Conservation (phyloP, 2,888 invertebrate species). For the Pterostichus madidus region DNA sequence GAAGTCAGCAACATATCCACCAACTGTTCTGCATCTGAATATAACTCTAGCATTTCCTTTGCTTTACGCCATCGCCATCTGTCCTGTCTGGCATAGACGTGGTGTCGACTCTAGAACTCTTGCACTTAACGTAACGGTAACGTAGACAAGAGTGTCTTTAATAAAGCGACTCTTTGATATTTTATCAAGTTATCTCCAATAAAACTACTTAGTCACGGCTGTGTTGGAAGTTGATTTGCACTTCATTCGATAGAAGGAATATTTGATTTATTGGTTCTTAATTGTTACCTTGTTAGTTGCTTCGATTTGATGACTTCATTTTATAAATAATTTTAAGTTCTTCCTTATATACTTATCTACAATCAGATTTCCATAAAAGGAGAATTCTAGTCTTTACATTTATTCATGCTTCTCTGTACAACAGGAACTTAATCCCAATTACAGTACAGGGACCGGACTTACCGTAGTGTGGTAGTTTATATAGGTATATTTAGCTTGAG, state of each 20-base stretch:
- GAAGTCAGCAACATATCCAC: not conserved
- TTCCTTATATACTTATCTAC: too few species aligned
- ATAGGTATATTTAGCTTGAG: too few species aligned
- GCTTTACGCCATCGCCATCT: too few species aligned
- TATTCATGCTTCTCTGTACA: too few species aligned
- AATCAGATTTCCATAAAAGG: too few species aligned
- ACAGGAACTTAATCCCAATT: too few species aligned
- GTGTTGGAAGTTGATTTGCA: not conserved
- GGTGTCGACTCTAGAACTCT: not conserved
- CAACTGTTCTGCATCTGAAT: slow-evolving; percentile 14
- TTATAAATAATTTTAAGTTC: too few species aligned
- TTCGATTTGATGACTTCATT: not conserved
- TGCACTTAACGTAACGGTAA: slow-evolving; percentile 17
- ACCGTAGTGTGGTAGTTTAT: too few species aligned
- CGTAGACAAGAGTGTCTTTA: slow-evolving; percentile 1
- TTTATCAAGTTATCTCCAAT: not conserved
- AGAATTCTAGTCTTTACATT: too few species aligned
- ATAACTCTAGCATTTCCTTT: not conserved
- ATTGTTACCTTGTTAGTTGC: not conserved
- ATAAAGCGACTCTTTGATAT: slow-evolving; percentile 30
- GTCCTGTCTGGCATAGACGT: not conserved
- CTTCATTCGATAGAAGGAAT: not conserved
- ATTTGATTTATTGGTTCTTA: not conserved
- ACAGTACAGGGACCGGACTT: too few species aligned
- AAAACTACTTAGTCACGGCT: slow-evolving; percentile 10